phyloP scores from a whole-genome alignment of 2,888 invertebrate species.

The Xestia ashworthii region DNA sequence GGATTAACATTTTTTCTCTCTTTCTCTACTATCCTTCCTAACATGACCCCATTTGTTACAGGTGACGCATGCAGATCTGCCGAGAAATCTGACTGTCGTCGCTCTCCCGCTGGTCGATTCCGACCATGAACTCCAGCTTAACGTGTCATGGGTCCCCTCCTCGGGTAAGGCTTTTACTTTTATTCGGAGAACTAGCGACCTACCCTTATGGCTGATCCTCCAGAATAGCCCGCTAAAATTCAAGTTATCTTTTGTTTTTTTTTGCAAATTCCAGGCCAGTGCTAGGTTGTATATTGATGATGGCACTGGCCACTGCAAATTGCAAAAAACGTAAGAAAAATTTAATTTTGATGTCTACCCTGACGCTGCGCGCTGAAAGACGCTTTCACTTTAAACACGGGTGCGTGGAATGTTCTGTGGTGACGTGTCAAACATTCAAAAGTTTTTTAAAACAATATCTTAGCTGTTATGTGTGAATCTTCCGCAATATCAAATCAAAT shows the following conservation, averaged over 20 bases:
- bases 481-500: no score
- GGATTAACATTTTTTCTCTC: background rate
- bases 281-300: no score
- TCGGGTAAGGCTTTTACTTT: slow-evolving; percentile 70
- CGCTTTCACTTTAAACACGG: no score
- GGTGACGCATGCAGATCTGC: slow-evolving; percentile 79
- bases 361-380: no score
- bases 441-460: background rate
- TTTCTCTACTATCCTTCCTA: background rate
- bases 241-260: no score
- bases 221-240: no score
- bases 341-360: no score
- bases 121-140: slow-evolving; percentile 83
- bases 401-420: background rate
- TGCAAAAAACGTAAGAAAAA: no score
- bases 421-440: background rate
- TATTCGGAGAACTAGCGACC: background rate
- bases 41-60: slow-evolving; percentile 66
- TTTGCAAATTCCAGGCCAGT: no score
- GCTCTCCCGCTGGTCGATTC: slow-evolving; percentile 77
- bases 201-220: no score
- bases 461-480: background rate
- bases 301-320: no score
- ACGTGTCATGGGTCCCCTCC: slow-evolving; percentile 82
- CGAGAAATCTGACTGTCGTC: slow-evolving; percentile 73